Evolutionary conservation across 1,140 invertebrate genomes (phyloP).

Genomic region (Whitmania pigra): DNA sequence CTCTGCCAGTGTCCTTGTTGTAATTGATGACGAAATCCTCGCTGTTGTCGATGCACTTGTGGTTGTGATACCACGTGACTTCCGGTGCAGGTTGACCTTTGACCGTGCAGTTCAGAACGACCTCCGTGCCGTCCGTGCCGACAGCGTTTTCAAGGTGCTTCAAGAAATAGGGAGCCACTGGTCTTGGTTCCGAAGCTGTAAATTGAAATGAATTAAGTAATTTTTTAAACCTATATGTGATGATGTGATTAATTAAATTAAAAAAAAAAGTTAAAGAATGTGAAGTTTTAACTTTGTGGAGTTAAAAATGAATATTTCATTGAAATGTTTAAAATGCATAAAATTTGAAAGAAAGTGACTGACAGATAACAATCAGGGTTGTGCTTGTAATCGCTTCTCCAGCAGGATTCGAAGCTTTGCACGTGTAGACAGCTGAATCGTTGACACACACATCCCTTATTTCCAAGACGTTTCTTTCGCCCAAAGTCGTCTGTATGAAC

Average conservation of each 20-base stretch:
- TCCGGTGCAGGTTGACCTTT: constrained; percentile 36
- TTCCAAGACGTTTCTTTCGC: constrained; percentile 35
- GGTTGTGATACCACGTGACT: constrained; percentile 41
- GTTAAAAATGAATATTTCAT: too few species aligned
- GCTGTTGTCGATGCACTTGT: constrained; percentile 39
- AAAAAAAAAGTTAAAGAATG: too few species aligned
- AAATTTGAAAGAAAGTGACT: neutral
- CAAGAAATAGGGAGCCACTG: constrained; percentile 37
- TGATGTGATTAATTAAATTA: too few species aligned
- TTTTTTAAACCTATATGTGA: too few species aligned
- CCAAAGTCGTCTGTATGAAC: constrained; percentile 38
- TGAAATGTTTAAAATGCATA: too few species aligned
- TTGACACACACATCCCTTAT: constrained; percentile 76
- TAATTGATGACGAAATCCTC: constrained; percentile 42
- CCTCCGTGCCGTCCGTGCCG: constrained; percentile 37
- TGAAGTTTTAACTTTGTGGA: too few species aligned
- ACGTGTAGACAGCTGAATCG: constrained; percentile 88
- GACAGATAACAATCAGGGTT: constrained; percentile 40
- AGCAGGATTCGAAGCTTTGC: constrained; percentile 72
- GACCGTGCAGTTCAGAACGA: constrained; percentile 35
- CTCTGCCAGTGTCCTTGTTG: constrained; percentile 36
- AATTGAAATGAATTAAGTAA: too few species aligned
- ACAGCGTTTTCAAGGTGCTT: constrained; percentile 29
- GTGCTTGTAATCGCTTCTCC: constrained; percentile 56
- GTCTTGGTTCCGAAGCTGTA: constrained; percentile 19